Conservation (phyloP, 2,113 vertebrate genomes). For the Rhinoptilus africanus region DNA sequence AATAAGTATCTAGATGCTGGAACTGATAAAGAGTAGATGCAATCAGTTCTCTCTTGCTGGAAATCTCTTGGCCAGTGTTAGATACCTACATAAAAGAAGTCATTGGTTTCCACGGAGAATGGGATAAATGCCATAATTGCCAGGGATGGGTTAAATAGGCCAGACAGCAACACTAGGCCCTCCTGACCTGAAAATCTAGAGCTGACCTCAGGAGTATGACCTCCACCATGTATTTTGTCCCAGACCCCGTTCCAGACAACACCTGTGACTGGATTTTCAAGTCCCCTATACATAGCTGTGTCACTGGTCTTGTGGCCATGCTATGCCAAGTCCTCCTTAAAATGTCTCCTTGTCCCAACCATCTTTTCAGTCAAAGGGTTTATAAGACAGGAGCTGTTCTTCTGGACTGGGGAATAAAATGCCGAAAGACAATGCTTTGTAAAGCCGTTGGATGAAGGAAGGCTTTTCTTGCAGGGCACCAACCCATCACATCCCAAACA, state of each 20-base stretch:
- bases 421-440: background rate
- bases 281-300: background rate
- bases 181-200: background rate
- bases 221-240: accelerated
- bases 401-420: background rate
- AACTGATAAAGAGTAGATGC: background rate
- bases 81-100: accelerated
- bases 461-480: background rate
- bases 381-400: background rate
- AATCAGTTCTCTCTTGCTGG: background rate
- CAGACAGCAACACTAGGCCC: background rate
- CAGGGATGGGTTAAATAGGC: background rate
- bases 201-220: background rate
- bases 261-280: background rate
- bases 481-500: background rate
- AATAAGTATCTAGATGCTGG: background rate
- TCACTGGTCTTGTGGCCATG: background rate
- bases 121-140: background rate
- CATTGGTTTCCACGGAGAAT: background rate
- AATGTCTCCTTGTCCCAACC: background rate
- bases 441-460: background rate
- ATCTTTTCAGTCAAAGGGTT: background rate
- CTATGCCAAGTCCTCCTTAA: background rate
- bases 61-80: background rate
- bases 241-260: background rate